These are phyloP conservation scores for Troilus luridus DNA, from an alignment of 2,888 invertebrate species.

Conservation along the genomic window DNA sequence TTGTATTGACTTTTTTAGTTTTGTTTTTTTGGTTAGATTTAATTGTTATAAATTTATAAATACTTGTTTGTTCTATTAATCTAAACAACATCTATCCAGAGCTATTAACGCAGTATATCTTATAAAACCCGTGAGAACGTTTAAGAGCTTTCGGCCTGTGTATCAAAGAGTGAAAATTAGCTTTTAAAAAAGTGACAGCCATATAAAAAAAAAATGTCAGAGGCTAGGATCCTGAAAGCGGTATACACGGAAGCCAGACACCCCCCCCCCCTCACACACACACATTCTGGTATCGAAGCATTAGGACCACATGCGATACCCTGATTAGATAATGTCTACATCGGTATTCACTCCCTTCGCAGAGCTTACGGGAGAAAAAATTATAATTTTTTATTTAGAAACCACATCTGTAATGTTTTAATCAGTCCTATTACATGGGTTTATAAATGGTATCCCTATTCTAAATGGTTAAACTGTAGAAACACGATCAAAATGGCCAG, in stretches of 20 bases:
- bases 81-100: too few relatives aligned
- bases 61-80: too few relatives aligned
- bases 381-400: not conserved
- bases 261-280: not conserved
- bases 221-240: not conserved
- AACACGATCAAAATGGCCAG: too few relatives aligned
- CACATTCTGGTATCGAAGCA: not conserved
- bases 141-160: constrained; percentile 2
- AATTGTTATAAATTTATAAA: too few relatives aligned
- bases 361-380: not conserved
- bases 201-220: constrained; percentile 1
- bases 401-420: not conserved
- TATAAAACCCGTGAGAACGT: constrained; percentile 13
- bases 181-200: constrained; percentile 30
- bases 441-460: not conserved
- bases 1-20: too few relatives aligned
- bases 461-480: too few relatives aligned
- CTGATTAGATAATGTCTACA: not conserved
- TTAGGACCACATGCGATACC: constrained; percentile 18
- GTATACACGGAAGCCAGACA: not conserved
- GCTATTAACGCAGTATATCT: not conserved
- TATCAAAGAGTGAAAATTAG: constrained; percentile 38
- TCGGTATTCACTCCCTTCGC: not conserved
- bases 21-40: too few relatives aligned
- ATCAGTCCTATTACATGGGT: not conserved